phyloP scores from a whole-genome alignment of 37 sponge, comb jelly and placozoan species.

The Tethya wilhelma region DNA sequence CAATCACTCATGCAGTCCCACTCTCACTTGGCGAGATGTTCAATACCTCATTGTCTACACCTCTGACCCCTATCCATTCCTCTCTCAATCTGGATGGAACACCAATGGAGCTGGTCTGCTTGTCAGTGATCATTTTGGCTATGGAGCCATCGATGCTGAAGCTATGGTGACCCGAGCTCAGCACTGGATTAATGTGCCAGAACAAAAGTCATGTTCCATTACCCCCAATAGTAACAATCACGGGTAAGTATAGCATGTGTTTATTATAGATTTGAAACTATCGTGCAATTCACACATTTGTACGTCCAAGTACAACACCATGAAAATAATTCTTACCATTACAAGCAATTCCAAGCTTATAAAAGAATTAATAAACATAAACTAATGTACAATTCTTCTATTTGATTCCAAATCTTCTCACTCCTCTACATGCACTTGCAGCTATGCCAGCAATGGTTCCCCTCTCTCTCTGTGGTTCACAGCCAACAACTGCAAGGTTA shows the following conservation, averaged over 20 bases:
- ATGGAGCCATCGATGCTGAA: slow-evolving; percentile 91
- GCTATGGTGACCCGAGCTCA: slow-evolving; percentile 90
- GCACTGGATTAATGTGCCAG: slow-evolving; percentile 84
- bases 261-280: no score
- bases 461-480: slow-evolving; percentile 19
- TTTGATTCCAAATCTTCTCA: no score
- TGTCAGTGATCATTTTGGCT: slow-evolving; percentile 88
- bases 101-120: slow-evolving; percentile 86
- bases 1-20: slow-evolving; percentile 46
- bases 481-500: slow-evolving; percentile 16
- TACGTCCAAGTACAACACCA: no score
- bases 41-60: slow-evolving; percentile 91
- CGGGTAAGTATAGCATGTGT: no score
- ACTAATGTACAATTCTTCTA: no score
- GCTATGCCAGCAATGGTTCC: neutral
- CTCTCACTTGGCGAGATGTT: slow-evolving; percentile 93
- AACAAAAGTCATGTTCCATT: slow-evolving; percentile 14
- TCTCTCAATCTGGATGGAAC: slow-evolving; percentile 46
- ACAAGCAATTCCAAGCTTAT: no score
- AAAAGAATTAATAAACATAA: no score
- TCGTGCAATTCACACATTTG: no score
- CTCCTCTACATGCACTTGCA: no score
- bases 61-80: slow-evolving; percentile 37
- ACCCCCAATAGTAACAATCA: neutral
- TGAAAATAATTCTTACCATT: no score